These are phyloP conservation scores for Gymnocheta viridis DNA, from an alignment of 2,888 invertebrate genomes.

Conservation along the genomic window DNA sequence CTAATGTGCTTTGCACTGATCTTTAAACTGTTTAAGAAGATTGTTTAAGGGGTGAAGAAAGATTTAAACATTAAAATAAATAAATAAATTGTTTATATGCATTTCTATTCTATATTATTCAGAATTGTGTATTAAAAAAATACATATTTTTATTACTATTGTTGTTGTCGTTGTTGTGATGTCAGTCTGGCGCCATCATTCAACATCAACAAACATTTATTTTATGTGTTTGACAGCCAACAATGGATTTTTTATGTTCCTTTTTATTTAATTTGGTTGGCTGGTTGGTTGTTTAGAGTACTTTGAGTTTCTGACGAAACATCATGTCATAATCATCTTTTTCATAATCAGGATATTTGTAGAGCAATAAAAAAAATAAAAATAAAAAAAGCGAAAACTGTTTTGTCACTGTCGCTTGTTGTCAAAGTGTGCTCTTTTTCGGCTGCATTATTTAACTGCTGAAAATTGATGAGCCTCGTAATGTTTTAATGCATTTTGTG, in stretches of 20 bases:
- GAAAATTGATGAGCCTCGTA: slow-evolving; percentile 47
- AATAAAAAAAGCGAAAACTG: not conserved
- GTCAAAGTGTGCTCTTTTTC: slow-evolving; percentile 12
- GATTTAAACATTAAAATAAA: not conserved
- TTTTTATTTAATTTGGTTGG: slow-evolving; percentile 19
- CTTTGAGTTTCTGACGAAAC: slow-evolving; percentile 8
- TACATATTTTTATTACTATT: not conserved
- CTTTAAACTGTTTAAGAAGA: slow-evolving; percentile 5
- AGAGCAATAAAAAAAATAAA: not conserved
- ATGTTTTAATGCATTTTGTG: slow-evolving; percentile 33
- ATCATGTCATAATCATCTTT: slow-evolving; percentile 23
- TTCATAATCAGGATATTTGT: slow-evolving; percentile 25
- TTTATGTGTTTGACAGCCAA: slow-evolving; percentile 20
- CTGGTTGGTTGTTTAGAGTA: slow-evolving; percentile 23
- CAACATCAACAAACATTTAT: slow-evolving; percentile 8
- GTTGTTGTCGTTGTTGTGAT: not conserved
- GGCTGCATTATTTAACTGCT: slow-evolving; percentile 13
- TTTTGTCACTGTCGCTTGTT: slow-evolving; percentile 39
- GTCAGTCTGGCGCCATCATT: slow-evolving; percentile 36
- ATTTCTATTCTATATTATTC: not conserved
- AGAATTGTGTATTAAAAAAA: not conserved
- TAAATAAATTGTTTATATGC: not conserved
- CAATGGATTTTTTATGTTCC: slow-evolving; percentile 17
- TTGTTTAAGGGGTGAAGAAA: not conserved
- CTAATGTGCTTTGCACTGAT: slow-evolving; percentile 17